Evolutionary conservation across 1,140 invertebrate species (phyloP).

Genomic region (Heliconius congener): DNA sequence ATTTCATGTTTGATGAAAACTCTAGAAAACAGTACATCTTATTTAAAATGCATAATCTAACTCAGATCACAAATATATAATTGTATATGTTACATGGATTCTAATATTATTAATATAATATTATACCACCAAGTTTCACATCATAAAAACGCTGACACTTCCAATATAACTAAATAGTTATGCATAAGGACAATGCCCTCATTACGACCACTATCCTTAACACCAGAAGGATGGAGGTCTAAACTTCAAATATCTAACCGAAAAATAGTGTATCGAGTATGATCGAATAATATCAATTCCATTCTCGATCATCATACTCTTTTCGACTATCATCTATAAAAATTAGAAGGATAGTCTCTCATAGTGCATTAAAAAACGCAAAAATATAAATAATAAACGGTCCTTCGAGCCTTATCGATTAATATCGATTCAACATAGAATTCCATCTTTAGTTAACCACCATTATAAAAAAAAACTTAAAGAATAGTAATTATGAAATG

Average conservation of each 20-base stretch:
- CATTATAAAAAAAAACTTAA: neutral
- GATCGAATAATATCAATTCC: neutral
- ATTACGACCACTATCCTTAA: neutral
- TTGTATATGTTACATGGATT: neutral
- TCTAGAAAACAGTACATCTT: neutral
- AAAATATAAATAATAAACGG: neutral
- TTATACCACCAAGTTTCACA: neutral
- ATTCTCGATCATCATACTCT: neutral
- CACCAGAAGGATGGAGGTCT: neutral
- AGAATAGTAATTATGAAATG: neutral
- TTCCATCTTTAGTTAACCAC: neutral
- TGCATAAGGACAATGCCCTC: neutral
- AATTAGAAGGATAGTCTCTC: no score
- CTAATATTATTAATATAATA: constrained; percentile 1
- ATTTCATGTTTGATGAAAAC: neutral
- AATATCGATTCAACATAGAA: constrained; percentile 5
- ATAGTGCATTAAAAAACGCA: no score
- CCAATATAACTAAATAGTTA: neutral
- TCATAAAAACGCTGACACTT: constrained; percentile 6
- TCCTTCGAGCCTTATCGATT: neutral
- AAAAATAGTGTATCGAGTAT: neutral
- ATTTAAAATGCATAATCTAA: neutral
- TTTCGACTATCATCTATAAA: neutral
- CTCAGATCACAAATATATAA: neutral
- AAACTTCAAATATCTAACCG: neutral